Conservation (phyloP, 2,888 invertebrate genomes). For the Diarsia mendica region DNA sequence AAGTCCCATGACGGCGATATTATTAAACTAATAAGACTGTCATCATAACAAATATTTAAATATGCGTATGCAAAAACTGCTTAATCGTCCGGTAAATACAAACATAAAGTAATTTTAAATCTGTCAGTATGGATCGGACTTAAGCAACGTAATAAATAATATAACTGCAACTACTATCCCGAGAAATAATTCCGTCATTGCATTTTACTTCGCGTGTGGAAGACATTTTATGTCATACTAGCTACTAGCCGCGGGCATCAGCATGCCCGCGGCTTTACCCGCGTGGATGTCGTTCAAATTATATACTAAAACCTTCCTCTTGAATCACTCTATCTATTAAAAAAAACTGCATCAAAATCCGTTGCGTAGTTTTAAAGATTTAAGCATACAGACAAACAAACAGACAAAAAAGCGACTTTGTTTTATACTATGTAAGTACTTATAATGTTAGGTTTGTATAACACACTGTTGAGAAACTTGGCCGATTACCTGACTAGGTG, state of each 20-base stretch:
- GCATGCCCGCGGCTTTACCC: too few relatives aligned
- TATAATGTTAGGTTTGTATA: constrained; percentile 32
- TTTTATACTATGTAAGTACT: too few relatives aligned
- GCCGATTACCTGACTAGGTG: constrained; percentile 12
- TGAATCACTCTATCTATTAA: too few relatives aligned
- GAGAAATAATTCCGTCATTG: neutral
- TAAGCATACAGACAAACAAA: too few relatives aligned
- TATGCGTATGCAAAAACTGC: neutral
- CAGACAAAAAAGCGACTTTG: too few relatives aligned
- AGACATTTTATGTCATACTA: constrained; percentile 22
- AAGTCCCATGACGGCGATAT: neutral
- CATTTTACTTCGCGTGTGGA: constrained; percentile 40
- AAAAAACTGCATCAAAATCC: too few relatives aligned
- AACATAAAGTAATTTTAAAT: neutral
- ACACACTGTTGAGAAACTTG: constrained; percentile 26
- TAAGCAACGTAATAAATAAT: constrained; percentile 12
- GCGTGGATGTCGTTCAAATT: too few relatives aligned
- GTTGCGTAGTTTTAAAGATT: too few relatives aligned
- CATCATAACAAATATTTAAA: neutral
- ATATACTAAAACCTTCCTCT: too few relatives aligned
- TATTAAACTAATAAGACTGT: neutral
- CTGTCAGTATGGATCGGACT: neutral
- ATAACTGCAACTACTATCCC: neutral
- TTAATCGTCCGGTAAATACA: too few relatives aligned
- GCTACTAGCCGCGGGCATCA: too few relatives aligned